These are phyloP conservation scores for Radopholus similis DNA, from an alignment of 1,140 invertebrate genomes.

Conservation along the genomic window DNA sequence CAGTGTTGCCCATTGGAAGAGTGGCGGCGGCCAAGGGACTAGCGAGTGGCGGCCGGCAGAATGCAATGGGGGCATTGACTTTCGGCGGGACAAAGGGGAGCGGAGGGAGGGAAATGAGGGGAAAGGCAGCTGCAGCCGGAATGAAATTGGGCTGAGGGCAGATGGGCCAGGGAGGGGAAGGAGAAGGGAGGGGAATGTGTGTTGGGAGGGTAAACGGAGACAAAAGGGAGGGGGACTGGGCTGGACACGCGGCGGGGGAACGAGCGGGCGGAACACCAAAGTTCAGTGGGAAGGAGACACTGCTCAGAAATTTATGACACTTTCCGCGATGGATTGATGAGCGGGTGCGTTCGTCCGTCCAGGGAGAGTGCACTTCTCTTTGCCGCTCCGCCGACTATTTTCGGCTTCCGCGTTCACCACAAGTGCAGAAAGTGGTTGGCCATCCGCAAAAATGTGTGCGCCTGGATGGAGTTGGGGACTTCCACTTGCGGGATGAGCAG, in stretches of 20 bases:
- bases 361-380: no score
- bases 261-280: not conserved
- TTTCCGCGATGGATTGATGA: not conserved
- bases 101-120: not conserved
- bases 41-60: no score
- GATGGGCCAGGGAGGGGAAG: not conserved
- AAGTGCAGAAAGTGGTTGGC: no score
- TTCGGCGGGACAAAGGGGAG: not conserved
- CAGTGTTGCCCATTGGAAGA: conserved; percentile 47
- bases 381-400: no score
- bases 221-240: not conserved
- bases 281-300: not conserved
- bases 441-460: no score
- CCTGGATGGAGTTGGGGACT: no score
- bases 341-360: not conserved
- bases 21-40: no score
- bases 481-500: no score
- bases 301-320: no score
- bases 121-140: not conserved
- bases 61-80: no score
- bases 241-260: not conserved
- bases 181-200: not conserved
- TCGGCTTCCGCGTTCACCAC: no score
- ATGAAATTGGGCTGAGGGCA: not conserved
- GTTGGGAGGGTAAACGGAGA: not conserved